Percentiles rank a stretch among this genome's conserved stretches.
Conservation (phyloP, 2,113 vertebrate genomes). For the Xenopus laevis region DNA sequence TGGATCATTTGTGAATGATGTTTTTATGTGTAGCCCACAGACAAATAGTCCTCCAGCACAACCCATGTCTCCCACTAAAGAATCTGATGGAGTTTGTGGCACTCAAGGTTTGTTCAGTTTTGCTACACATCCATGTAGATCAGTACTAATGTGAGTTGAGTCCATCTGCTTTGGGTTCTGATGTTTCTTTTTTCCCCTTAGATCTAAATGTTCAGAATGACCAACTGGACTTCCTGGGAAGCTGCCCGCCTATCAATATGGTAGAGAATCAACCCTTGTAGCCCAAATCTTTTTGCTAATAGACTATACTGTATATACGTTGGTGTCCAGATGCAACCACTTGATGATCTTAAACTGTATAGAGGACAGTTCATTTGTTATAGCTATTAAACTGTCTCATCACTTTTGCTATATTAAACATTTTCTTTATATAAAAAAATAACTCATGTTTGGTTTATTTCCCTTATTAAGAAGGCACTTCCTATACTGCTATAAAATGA, state of each 20-base stretch:
- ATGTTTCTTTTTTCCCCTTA: background rate
- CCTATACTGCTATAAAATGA: too few relatives aligned
- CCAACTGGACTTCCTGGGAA: conserved; percentile 20
- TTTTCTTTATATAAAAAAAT: background rate
- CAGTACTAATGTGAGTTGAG: background rate
- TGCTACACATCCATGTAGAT: background rate
- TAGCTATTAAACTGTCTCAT: background rate
- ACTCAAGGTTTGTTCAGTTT: conserved; percentile 9
- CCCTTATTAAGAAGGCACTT: background rate
- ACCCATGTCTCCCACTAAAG: background rate
- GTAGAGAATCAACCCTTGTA: conserved; percentile 14
- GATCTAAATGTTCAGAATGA: background rate
- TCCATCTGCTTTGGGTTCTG: background rate
- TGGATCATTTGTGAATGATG: conserved; percentile 27
- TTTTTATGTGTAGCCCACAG: conserved; percentile 46
- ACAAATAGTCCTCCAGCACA: background rate
- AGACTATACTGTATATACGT: too few relatives aligned
- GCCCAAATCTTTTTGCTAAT: background rate
- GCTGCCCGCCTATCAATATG: conserved; percentile 3
- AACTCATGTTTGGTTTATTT: background rate
- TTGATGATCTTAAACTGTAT: background rate
- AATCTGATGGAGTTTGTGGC: background rate
- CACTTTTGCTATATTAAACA: background rate
- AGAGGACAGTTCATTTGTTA: fast-evolving
- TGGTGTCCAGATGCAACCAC: background rate